Base-by-base conservation (phyloP, 2,888 invertebrate species). In the Drosophila affinis region DNA sequence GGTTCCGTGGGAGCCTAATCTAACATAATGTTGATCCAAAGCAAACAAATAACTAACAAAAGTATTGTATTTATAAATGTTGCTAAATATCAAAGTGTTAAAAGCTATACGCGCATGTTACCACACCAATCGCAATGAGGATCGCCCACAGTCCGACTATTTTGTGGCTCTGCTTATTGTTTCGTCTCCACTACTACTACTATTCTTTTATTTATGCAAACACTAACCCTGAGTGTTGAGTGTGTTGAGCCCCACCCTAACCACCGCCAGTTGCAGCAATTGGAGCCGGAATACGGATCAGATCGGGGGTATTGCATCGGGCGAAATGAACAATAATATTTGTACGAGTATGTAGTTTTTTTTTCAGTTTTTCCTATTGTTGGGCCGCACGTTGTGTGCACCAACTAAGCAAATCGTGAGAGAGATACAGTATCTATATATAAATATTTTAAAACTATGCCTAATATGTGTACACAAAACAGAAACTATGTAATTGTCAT, bases 31-130 rank as follows among this genome's bases (percentile, higher is more conserved):
- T 64, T 76, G 69, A 71, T 61, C 59, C 62, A 45, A 58, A 45
- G 65, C 57, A 58, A 65, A 75, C 62, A 52, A 68, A 55, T 59
- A 73, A 55, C 59, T 58, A 81, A 70, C 62, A 21, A 73, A 82
- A 86, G 88, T 83, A 88, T 81, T 88, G 71, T 87, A 83, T 77
- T 81, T 88, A 73, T 88, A 81, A 85, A 76, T 86, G 79, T 83
- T 88, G 65, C 72, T 73, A 75, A 58, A 58, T 72, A 70, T 75
- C 60, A 44, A 77, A 75, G 62, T 74, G 29, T 71, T 72, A 75
- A 62, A 52, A 70, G 64, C 45, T 47, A 48, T 39, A 54, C 34
- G 63, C 76, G 68, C 70, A 39, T 62, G 62, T 68, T 63, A 59
- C 49, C 61, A 60, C 47, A 61, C 27, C 45, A 59, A 63, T 53